Evolutionary conservation across 2,797 vertebrate species (phyloP).

Genomic region (Rhinella marina): DNA sequence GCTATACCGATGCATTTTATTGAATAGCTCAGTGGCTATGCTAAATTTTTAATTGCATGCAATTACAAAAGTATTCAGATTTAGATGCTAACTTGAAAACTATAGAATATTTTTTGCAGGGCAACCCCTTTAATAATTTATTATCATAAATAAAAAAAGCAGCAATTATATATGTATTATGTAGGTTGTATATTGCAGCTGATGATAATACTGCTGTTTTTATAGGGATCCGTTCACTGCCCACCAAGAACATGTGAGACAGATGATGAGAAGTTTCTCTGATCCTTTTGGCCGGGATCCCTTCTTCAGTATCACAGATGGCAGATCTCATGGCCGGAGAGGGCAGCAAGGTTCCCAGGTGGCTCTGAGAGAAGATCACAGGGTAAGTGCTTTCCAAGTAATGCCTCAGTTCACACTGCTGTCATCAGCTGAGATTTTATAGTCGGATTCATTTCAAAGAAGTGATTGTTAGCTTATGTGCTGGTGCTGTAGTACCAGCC

Average conservation of each 20-base stretch:
- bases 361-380: slow-evolving; percentile 69
- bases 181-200: background rate
- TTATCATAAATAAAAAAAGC: no score
- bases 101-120: no score
- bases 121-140: no score
- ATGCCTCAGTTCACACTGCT: slow-evolving; percentile 41
- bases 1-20: no score
- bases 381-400: slow-evolving; percentile 76
- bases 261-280: slow-evolving; percentile 86
- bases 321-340: slow-evolving; percentile 60
- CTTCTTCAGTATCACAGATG: slow-evolving; percentile 77
- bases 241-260: slow-evolving; percentile 83
- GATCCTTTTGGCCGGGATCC: slow-evolving; percentile 81
- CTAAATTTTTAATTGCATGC: no score
- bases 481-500: slow-evolving; percentile 37
- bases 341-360: slow-evolving; percentile 65
- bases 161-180: no score
- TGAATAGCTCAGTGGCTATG: no score
- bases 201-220: slow-evolving; percentile 35
- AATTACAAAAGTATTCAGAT: no score
- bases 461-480: slow-evolving; percentile 48
- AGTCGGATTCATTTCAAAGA: slow-evolving; percentile 53
- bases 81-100: no score
- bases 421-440: slow-evolving; percentile 58
- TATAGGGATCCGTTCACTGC: slow-evolving; percentile 85